A percentile compares a stretch with the other conserved stretches of the same genome.
Conservation (phyloP, 2,888 invertebrate species). For the Phalera bucephala region DNA sequence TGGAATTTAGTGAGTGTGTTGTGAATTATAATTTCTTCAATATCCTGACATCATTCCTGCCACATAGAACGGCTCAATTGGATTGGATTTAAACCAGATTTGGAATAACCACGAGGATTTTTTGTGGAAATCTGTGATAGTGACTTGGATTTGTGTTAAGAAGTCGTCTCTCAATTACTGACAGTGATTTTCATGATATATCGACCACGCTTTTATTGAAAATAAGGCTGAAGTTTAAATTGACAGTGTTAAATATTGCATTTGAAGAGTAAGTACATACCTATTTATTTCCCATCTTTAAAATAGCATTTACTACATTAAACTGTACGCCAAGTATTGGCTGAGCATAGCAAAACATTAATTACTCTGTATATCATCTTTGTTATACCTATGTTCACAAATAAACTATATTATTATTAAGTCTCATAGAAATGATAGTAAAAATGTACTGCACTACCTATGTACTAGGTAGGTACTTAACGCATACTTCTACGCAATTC, state of each 20-base stretch:
- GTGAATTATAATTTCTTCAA: conserved; percentile 54
- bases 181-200: conserved; percentile 27
- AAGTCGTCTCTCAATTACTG: conserved; percentile 35
- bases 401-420: too few species aligned
- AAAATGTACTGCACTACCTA: too few species aligned
- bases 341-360: too few species aligned
- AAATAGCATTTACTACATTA: too few species aligned
- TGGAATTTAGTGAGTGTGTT: conserved; percentile 61
- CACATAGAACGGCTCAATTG: conserved; percentile 47
- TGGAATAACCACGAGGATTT: conserved; percentile 27
- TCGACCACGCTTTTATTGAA: conserved; percentile 25
- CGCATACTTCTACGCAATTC: too few species aligned
- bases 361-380: too few species aligned
- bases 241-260: conserved; percentile 5
- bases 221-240: conserved; percentile 21
- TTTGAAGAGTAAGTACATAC: conserved; percentile 21
- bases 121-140: conserved; percentile 59
- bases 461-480: too few species aligned
- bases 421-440: too few species aligned
- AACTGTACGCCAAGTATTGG: too few species aligned
- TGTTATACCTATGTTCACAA: too few species aligned
- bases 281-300: too few species aligned
- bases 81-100: conserved; percentile 38
- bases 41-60: conserved; percentile 50
- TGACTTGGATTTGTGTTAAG: conserved; percentile 40